Evolutionary conservation across 2,113 vertebrate genomes (phyloP).

Genomic region (Trematocara macrostoma): DNA sequence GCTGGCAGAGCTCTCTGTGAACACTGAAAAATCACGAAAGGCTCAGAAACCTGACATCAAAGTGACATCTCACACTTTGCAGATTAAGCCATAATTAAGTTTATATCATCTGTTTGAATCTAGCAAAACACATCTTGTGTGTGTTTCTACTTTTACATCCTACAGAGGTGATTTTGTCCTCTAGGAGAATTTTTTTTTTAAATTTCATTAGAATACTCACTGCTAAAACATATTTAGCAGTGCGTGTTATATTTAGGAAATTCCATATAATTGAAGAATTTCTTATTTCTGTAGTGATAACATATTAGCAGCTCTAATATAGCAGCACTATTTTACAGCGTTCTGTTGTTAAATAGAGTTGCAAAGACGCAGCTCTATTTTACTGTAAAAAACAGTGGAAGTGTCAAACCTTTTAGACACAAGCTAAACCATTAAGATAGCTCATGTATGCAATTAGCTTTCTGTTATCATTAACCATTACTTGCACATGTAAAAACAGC

Average conservation of each 20-base stretch:
- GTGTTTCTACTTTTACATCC: not conserved
- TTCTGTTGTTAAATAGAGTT: not conserved
- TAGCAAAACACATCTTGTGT: not conserved
- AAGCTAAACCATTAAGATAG: not conserved
- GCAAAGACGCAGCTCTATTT: fast-evolving
- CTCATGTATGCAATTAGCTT: not conserved
- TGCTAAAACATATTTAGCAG: not conserved
- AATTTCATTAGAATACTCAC: fast-evolving
- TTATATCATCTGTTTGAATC: not conserved
- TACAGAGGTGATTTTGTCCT: not conserved
- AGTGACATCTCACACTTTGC: not conserved
- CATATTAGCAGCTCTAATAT: not conserved
- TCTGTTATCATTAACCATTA: not conserved
- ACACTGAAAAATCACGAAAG: fast-evolving
- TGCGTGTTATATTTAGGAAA: fast-evolving
- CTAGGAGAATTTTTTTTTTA: fast-evolving
- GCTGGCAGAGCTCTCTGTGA: not conserved
- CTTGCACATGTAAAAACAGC: not conserved
- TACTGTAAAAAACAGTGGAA: fast-evolving
- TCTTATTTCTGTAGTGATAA: not conserved
- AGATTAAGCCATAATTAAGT: not conserved
- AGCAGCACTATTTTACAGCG: not conserved
- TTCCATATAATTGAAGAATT: not conserved
- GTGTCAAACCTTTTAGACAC: not conserved
- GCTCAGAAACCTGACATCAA: not conserved